These are phyloP conservation scores for Halcyon malimbica DNA, from an alignment of 2,113 vertebrate genomes.

Conservation along the genomic window DNA sequence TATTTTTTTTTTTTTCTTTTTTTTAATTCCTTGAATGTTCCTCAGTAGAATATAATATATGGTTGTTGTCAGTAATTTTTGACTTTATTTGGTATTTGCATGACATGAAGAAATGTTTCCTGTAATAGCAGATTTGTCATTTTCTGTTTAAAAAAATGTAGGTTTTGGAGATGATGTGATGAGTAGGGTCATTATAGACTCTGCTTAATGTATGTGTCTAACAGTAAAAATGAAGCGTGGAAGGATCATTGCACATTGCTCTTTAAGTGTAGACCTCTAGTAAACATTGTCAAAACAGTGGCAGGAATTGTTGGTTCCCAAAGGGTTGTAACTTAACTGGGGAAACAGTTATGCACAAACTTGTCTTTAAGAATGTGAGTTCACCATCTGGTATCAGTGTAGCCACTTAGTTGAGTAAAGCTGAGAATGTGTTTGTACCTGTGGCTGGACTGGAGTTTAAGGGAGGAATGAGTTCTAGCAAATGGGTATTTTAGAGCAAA, in stretches of 20 bases:
- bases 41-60: background rate
- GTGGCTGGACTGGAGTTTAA: background rate
- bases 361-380: background rate
- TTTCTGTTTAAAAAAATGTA: background rate
- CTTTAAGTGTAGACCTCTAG: background rate
- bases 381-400: background rate
- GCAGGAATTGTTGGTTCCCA: background rate
- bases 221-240: background rate
- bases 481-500: background rate
- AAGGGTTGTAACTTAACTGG: background rate
- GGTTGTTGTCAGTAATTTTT: background rate
- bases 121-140: background rate
- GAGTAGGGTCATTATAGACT: background rate
- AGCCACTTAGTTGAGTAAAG: background rate
- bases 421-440: background rate
- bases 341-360: background rate
- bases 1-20: background rate
- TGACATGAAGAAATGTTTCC: background rate
- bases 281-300: background rate
- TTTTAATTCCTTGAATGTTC: background rate
- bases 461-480: background rate
- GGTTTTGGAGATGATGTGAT: background rate
- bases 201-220: background rate
- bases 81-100: background rate
- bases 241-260: background rate